Evolutionary conservation across 2,113 vertebrate genomes (phyloP).

Genomic region (Xenotilapia leptura): DNA sequence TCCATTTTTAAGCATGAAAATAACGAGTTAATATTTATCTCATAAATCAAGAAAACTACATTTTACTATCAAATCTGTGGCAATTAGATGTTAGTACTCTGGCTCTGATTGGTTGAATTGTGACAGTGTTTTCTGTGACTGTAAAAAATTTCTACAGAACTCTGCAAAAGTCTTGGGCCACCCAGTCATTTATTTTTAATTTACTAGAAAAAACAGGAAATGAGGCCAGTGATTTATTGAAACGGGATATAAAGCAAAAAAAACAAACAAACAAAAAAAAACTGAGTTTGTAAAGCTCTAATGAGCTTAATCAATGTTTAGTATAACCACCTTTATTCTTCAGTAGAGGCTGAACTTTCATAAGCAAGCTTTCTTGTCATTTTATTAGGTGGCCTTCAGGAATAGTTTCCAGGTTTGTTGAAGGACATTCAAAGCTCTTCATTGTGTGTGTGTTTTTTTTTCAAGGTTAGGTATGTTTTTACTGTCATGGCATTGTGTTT

Average conservation of each 20-base stretch:
- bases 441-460: not conserved
- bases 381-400: not conserved
- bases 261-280: not conserved
- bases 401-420: not conserved
- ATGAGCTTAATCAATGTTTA: not conserved
- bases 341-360: not conserved
- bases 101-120: not conserved
- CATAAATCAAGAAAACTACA: not conserved
- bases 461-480: not conserved
- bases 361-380: not conserved
- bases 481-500: not conserved
- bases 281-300: not conserved
- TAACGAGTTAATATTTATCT: not conserved
- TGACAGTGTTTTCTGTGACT: not conserved
- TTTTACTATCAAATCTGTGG: not conserved
- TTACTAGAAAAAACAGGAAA: not conserved
- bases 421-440: not conserved
- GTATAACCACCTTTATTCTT: not conserved
- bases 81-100: not conserved
- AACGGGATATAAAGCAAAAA: not conserved
- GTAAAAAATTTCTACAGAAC: too few relatives aligned
- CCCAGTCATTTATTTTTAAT: not conserved
- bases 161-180: not conserved
- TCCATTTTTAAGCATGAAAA: not conserved
- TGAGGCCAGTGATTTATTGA: not conserved